These are phyloP conservation scores for Clavelina lepadiformis DNA, from an alignment of 23 tunicate species.

Conservation along the genomic window DNA sequence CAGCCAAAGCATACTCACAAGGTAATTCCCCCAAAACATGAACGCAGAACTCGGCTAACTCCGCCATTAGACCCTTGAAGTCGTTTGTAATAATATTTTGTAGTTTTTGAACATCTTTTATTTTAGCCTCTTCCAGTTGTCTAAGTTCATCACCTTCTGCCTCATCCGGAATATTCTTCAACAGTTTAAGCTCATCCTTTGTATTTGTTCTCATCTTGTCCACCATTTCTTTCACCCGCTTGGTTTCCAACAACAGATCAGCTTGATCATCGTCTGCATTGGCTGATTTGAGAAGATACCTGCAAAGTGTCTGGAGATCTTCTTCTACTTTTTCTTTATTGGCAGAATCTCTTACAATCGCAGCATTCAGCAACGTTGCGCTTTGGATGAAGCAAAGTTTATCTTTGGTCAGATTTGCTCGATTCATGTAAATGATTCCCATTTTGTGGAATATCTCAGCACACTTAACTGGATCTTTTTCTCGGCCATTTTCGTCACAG, in stretches of 20 bases:
- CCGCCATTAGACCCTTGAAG: conserved; percentile 1
- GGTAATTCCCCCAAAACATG: neutral
- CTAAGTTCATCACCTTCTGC: neutral
- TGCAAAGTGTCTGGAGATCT: conserved; percentile 6
- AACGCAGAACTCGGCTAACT: neutral
- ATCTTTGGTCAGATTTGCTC: too few species aligned
- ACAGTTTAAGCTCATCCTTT: neutral
- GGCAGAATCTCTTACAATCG: too few species aligned
- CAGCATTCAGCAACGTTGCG: too few species aligned
- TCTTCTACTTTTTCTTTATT: too few species aligned
- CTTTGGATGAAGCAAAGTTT: too few species aligned
- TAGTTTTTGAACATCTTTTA: neutral
- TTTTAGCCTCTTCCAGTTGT: conserved; percentile 7
- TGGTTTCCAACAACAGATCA: neutral
- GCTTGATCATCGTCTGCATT: neutral
- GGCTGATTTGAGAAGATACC: neutral
- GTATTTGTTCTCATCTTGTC: neutral
- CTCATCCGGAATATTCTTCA: neutral
- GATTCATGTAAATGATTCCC: too few species aligned
- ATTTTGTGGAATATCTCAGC: too few species aligned
- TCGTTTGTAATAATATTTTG: conserved; percentile 3
- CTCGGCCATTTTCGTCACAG: too few species aligned
- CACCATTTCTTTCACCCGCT: neutral
- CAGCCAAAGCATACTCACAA: conserved; percentile 3
- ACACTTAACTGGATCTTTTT: too few species aligned